Evolutionary conservation across 2,888 invertebrate species (phyloP).

Genomic region (Uropetala carovei): DNA sequence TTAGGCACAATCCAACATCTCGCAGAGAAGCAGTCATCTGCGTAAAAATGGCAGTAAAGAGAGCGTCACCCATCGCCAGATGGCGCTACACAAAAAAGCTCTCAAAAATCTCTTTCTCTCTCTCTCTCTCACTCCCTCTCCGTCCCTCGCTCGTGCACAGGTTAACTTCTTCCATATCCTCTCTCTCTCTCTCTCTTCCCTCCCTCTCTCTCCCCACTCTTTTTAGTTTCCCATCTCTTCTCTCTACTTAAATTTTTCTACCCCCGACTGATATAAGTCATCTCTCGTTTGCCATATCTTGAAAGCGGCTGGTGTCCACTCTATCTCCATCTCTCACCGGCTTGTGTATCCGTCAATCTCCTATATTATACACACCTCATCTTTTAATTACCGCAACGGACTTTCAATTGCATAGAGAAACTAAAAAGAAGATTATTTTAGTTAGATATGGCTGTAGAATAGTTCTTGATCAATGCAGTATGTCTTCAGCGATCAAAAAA

Average conservation of each 20-base stretch:
- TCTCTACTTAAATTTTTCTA: background rate
- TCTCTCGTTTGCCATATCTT: too few species aligned
- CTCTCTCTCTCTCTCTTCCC: background rate
- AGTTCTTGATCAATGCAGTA: too few species aligned
- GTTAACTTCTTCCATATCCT: background rate
- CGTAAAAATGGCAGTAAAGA: conserved; percentile 59
- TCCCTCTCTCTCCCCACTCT: too few species aligned
- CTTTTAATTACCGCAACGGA: too few species aligned
- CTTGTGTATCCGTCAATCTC: too few species aligned
- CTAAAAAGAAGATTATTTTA: too few species aligned
- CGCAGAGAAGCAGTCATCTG: conserved; percentile 53
- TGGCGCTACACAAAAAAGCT: conserved; percentile 61
- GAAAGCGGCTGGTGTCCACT: too few species aligned
- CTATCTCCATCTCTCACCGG: too few species aligned
- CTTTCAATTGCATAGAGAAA: too few species aligned
- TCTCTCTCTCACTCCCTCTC: background rate
- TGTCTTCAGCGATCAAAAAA: too few species aligned
- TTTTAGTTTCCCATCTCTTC: background rate
- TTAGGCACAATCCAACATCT: conserved; percentile 63
- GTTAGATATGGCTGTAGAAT: too few species aligned
- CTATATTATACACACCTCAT: too few species aligned
- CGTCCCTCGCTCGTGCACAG: background rate
- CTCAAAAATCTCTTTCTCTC: conserved; percentile 17
- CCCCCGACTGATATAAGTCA: background rate
- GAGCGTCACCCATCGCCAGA: conserved; percentile 42